phyloP scores from a whole-genome alignment of 2,113 vertebrate genomes.

The Ammodytes dubius region DNA sequence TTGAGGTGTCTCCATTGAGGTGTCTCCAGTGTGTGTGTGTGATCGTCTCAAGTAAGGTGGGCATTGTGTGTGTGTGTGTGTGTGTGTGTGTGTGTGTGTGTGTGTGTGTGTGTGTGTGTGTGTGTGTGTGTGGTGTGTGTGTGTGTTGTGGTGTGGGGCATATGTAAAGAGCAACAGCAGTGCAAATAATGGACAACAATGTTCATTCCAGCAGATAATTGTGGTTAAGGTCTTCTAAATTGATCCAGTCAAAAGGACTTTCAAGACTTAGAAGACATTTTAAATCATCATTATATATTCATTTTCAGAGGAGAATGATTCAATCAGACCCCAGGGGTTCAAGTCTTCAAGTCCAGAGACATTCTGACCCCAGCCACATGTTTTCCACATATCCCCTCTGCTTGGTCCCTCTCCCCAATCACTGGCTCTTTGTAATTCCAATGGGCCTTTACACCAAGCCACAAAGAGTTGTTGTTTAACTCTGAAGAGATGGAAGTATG shows the following conservation, averaged over 20 bases:
- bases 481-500: neutral
- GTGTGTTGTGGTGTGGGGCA: too few species aligned
- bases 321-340: neutral
- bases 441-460: neutral
- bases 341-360: neutral
- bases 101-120: too few species aligned
- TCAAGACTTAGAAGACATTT: neutral
- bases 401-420: neutral
- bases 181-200: too few species aligned
- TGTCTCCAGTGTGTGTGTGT: neutral
- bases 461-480: neutral
- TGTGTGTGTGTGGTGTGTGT: too few species aligned
- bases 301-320: neutral
- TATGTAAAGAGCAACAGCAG: too few species aligned
- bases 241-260: neutral
- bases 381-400: neutral
- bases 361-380: neutral
- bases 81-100: too few species aligned
- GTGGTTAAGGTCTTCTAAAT: neutral
- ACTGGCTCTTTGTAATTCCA: neutral
- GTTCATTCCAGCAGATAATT: too few species aligned
- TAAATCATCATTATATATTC: neutral
- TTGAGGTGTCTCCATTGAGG: slow-evolving; percentile 19
- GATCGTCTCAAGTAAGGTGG: slow-evolving; percentile 33
- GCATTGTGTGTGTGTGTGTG: neutral